Conservation (phyloP, 2,888 invertebrate species). For the Venustoraphidia nigricollis region DNA sequence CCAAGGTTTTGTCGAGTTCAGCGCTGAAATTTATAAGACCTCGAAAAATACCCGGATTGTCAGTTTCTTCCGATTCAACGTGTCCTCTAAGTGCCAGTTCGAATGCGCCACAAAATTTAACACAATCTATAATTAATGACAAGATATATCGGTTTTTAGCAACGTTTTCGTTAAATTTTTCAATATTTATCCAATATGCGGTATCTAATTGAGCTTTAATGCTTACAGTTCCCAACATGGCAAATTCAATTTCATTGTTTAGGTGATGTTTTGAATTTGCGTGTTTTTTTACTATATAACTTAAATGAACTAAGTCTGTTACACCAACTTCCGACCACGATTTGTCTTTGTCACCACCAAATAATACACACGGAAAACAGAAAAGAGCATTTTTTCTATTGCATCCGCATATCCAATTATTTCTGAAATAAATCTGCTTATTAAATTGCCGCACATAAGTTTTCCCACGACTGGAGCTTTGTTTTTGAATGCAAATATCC, state of each 20-base stretch:
- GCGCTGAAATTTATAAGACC: conserved; percentile 18
- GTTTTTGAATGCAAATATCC: neutral
- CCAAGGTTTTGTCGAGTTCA: conserved; percentile 14
- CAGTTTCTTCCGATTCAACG: conserved; percentile 15
- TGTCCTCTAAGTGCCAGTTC: conserved; percentile 19
- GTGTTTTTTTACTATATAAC: conserved; percentile 11
- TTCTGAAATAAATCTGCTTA: neutral
- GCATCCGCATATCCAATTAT: conserved; percentile 13
- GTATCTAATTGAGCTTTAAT: conserved; percentile 11
- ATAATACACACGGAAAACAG: conserved; percentile 15
- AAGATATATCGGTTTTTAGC: conserved; percentile 14
- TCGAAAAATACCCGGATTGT: conserved; percentile 16
- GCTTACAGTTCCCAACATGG: conserved; percentile 10
- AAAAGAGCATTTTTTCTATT: conserved; percentile 11
- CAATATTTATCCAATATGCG: conserved; percentile 10
- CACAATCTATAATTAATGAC: conserved; percentile 17
- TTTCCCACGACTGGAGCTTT: conserved; percentile 3
- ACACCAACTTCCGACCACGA: conserved; percentile 9
- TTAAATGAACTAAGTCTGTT: conserved; percentile 5
- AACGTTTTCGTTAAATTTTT: conserved; percentile 12
- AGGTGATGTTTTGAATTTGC: conserved; percentile 5
- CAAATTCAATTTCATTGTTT: conserved; percentile 1
- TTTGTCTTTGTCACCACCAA: conserved; percentile 9
- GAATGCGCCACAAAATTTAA: conserved; percentile 20
- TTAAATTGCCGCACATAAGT: conserved; percentile 4